Evolutionary conservation across 1,140 invertebrate genomes (phyloP).

Genomic region (Ceratosolen solmsi): DNA sequence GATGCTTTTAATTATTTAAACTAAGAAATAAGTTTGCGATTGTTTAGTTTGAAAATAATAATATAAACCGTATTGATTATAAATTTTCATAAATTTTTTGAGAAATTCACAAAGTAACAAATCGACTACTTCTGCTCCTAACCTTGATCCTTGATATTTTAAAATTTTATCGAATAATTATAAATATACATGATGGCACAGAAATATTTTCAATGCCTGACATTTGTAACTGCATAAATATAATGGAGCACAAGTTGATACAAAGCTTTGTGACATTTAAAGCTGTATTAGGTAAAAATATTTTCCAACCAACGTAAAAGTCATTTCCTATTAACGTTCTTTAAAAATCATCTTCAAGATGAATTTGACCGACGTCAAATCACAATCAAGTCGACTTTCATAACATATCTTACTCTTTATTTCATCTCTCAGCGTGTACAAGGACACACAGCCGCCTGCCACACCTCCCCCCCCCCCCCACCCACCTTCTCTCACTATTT

Average conservation of each 20-base stretch:
- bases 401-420: neutral
- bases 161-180: too few species aligned
- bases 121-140: too few species aligned
- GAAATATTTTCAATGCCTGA: neutral
- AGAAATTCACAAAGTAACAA: too few species aligned
- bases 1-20: too few species aligned
- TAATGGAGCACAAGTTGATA: neutral
- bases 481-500: too few species aligned
- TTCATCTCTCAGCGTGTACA: neutral
- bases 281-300: neutral
- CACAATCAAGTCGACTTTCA: neutral
- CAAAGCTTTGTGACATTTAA: too few species aligned
- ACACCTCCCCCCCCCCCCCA: neutral
- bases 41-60: too few species aligned
- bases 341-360: neutral
- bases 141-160: too few species aligned
- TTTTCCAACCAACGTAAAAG: neutral
- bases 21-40: too few species aligned
- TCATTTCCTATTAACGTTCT: too few species aligned
- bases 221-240: neutral
- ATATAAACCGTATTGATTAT: too few species aligned
- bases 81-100: too few species aligned
- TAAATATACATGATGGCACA: neutral
- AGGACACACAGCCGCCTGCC: neutral
- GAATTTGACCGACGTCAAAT: neutral